phyloP scores from a whole-genome alignment of 1,140 invertebrate species.

The Scaptomyza hsui region DNA sequence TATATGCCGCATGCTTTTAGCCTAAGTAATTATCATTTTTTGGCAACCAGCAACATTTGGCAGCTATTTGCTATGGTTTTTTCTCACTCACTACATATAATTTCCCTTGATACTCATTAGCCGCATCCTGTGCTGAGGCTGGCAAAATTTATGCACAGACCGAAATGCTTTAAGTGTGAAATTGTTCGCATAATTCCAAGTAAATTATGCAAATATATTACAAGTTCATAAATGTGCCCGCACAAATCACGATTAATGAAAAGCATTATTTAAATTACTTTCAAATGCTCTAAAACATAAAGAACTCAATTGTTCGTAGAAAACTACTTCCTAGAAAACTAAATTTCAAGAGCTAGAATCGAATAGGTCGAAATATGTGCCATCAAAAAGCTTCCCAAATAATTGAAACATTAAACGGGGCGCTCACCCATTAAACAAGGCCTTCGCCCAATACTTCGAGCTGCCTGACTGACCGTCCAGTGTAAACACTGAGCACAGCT shows the following conservation, averaged over 20 bases:
- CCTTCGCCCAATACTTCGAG: neutral
- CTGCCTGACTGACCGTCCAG: slow-evolving; percentile 11
- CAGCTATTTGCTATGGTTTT: slow-evolving; percentile 28
- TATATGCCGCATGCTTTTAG: slow-evolving; percentile 57
- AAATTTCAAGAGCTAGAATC: neutral
- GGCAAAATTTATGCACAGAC: slow-evolving; percentile 58
- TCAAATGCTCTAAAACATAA: neutral
- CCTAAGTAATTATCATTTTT: slow-evolving; percentile 66
- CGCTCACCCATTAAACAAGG: slow-evolving; percentile 52
- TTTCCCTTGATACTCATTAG: slow-evolving; percentile 74
- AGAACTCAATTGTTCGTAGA: too few species aligned
- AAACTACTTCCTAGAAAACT: neutral
- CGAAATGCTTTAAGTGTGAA: slow-evolving; percentile 65
- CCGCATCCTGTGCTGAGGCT: slow-evolving; percentile 27
- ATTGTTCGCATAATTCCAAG: slow-evolving; percentile 71
- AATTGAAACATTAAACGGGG: slow-evolving; percentile 71
- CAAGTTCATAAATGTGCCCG: slow-evolving; percentile 43
- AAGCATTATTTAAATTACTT: neutral
- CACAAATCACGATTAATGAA: neutral
- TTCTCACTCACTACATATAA: slow-evolving; percentile 49
- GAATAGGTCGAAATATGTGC: slow-evolving; percentile 9
- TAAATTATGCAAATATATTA: slow-evolving; percentile 72
- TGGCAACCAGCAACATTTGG: slow-evolving; percentile 52
- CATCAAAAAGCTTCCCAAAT: slow-evolving; percentile 44
- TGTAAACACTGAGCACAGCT: slow-evolving; percentile 64